These are phyloP conservation scores for Metopolophium dirhodum DNA, from an alignment of 1,140 invertebrate species.

Conservation along the genomic window DNA sequence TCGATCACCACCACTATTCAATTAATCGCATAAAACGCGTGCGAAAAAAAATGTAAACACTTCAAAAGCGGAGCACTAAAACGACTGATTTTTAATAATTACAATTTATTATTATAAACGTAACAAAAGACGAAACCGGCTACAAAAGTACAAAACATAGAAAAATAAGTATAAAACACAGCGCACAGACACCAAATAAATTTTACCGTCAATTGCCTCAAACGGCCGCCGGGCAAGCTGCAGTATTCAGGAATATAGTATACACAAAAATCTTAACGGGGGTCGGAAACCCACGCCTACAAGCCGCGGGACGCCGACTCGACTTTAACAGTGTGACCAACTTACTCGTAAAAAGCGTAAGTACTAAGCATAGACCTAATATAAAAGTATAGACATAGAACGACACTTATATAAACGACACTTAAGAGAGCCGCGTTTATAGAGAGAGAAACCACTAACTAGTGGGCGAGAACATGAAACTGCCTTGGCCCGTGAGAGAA, in stretches of 20 bases:
- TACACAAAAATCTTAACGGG: constrained; percentile 47
- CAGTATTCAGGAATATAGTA: background rate
- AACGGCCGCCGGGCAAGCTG: background rate
- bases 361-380: too few species aligned
- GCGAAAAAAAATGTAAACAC: background rate
- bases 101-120: background rate
- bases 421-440: too few species aligned
- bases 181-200: background rate
- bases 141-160: background rate
- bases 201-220: background rate
- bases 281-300: constrained; percentile 52
- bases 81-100: background rate
- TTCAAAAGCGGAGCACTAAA: background rate
- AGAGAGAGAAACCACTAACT: too few species aligned
- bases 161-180: background rate
- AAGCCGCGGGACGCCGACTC: constrained; percentile 36
- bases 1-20: constrained; percentile 6
- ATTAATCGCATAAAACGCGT: background rate
- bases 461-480: too few species aligned
- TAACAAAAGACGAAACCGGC: background rate
- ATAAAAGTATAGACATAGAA: too few species aligned
- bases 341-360: background rate
- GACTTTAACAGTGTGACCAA: constrained; percentile 32
- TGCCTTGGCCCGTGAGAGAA: too few species aligned
- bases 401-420: too few species aligned